Evolutionary conservation across 2,888 invertebrate species (phyloP).

Genomic region (Netelia fuscicornis): DNA sequence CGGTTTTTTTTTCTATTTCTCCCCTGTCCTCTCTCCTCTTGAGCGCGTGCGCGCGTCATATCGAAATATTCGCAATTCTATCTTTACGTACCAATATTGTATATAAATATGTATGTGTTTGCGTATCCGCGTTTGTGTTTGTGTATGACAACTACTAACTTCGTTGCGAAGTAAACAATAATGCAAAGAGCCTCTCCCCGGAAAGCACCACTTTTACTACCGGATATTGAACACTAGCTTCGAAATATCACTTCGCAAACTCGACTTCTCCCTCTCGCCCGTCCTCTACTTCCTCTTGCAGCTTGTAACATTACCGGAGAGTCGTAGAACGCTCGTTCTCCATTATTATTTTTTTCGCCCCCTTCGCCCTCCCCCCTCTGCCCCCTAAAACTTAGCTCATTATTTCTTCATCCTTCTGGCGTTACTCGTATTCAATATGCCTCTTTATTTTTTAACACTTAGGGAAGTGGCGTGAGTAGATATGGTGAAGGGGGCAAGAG

Average conservation of each 20-base stretch:
- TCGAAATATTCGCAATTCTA: background rate
- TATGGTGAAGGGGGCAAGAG: no score
- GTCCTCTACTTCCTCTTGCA: constrained; percentile 6
- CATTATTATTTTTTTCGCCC: background rate
- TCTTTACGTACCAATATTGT: constrained; percentile 10
- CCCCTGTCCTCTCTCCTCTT: no score
- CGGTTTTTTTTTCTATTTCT: background rate
- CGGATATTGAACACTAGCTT: constrained; percentile 41
- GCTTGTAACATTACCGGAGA: constrained; percentile 12
- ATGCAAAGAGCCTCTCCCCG: constrained; percentile 3
- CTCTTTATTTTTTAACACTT: background rate
- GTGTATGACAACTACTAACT: background rate
- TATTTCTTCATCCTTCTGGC: constrained; percentile 3
- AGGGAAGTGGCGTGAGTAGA: background rate
- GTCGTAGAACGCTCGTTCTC: background rate
- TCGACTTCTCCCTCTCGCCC: background rate
- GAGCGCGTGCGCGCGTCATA: background rate
- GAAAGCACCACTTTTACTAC: constrained; percentile 29
- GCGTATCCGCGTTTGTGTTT: background rate
- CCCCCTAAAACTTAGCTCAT: constrained; percentile 5
- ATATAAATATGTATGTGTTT: background rate
- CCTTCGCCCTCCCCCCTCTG: background rate
- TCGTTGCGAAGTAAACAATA: constrained; percentile 32
- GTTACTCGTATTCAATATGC: constrained; percentile 1
- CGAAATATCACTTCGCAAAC: constrained; percentile 23